Evolutionary conservation across 2,113 vertebrate species (phyloP).

Genomic region (Pachyramphus minor): DNA sequence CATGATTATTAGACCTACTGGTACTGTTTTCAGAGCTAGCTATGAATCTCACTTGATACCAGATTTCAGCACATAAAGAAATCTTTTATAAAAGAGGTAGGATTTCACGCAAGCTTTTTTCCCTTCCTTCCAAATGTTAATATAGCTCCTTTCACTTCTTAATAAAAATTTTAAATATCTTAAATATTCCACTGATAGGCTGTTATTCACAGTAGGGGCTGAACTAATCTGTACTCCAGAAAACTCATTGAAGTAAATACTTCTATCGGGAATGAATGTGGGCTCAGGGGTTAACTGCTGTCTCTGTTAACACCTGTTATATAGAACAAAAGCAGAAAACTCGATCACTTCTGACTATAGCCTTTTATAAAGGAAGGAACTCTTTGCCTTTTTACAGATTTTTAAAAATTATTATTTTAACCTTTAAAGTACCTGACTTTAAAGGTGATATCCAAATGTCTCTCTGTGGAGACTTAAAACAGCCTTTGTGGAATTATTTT

Average conservation of each 20-base stretch:
- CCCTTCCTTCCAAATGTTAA: neutral
- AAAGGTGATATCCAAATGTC: slow-evolving; percentile 8
- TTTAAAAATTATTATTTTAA: neutral
- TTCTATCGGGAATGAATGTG: neutral
- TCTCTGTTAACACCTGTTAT: slow-evolving; percentile 2
- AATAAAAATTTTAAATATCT: slow-evolving; percentile 23
- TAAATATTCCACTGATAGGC: slow-evolving; percentile 2
- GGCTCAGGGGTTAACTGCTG: slow-evolving; percentile 20
- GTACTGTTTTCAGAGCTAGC: neutral
- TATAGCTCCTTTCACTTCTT: neutral
- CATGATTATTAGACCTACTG: neutral
- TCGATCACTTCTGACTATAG: neutral
- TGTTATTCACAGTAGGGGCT: neutral
- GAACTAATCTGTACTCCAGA: slow-evolving; percentile 11
- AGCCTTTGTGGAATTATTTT: slow-evolving; percentile 41
- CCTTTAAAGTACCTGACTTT: slow-evolving; percentile 42
- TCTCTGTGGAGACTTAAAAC: slow-evolving; percentile 30
- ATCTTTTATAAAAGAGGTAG: neutral
- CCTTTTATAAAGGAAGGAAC: neutral
- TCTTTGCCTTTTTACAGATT: neutral
- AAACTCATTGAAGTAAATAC: neutral
- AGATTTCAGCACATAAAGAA: neutral
- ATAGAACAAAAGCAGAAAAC: neutral
- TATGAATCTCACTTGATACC: neutral
- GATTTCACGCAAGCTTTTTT: neutral